Evolutionary conservation across 2,888 invertebrate species (phyloP).

Genomic region (Malthinus seriepunctatus): DNA sequence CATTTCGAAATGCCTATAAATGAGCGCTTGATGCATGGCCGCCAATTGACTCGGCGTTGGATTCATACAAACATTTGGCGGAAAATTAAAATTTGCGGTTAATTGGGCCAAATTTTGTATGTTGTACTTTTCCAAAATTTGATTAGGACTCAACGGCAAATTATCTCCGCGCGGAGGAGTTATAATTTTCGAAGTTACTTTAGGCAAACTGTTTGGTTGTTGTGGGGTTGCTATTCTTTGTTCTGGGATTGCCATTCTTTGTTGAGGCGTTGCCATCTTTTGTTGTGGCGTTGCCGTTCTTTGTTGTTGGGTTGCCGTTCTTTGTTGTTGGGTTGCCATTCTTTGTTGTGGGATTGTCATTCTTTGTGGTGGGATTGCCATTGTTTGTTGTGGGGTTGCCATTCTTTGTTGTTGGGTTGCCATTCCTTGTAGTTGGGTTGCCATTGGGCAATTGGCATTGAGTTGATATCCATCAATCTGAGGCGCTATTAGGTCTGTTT

Average conservation of each 20-base stretch:
- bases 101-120: constrained; percentile 53
- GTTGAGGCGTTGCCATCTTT: too few relatives aligned
- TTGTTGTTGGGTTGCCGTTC: background rate
- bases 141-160: constrained; percentile 44
- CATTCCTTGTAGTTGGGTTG: background rate
- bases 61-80: constrained; percentile 33
- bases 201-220: background rate
- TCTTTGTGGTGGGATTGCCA: too few relatives aligned
- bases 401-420: background rate
- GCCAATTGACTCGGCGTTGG: constrained; percentile 39
- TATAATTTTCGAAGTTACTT: constrained; percentile 7
- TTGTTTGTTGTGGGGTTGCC: background rate
- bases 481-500: background rate
- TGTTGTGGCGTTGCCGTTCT: too few relatives aligned
- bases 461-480: too few relatives aligned
- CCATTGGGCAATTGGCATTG: too few relatives aligned
- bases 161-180: constrained; percentile 22
- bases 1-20: constrained; percentile 51
- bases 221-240: too few relatives aligned
- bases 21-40: constrained; percentile 51
- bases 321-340: background rate
- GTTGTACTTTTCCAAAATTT: constrained; percentile 52
- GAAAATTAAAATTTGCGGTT: constrained; percentile 50
- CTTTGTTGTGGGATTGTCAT: background rate
- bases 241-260: too few relatives aligned